Evolutionary conservation across 2,888 invertebrate species (phyloP).

Genomic region (Acronicta leporina): DNA sequence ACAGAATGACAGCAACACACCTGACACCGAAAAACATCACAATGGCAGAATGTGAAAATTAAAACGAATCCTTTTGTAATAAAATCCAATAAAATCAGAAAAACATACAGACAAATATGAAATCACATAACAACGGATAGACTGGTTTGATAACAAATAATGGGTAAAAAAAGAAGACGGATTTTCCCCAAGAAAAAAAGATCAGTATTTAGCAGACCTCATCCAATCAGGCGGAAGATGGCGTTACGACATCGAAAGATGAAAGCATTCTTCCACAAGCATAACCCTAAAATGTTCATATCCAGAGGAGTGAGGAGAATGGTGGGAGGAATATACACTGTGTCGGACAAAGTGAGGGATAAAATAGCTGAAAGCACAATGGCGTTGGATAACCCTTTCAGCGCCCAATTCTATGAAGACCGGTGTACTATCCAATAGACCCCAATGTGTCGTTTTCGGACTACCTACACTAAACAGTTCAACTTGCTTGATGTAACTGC

Average conservation of each 20-base stretch:
- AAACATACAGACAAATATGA: constrained; percentile 23
- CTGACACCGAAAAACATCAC: constrained; percentile 38
- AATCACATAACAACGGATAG: constrained; percentile 11
- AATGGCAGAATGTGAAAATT: constrained; percentile 39
- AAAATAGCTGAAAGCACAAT: constrained; percentile 75
- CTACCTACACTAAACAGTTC: constrained; percentile 10
- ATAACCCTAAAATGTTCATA: constrained; percentile 67
- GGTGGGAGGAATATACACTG: constrained; percentile 72
- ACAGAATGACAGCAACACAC: constrained; percentile 26
- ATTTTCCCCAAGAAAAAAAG: constrained; percentile 72
- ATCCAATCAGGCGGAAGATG: constrained; percentile 76
- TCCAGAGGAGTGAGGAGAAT: constrained; percentile 67
- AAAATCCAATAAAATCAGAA: constrained; percentile 12
- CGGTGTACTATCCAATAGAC: constrained; percentile 71
- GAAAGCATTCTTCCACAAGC: constrained; percentile 74
- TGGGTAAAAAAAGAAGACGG: constrained; percentile 71
- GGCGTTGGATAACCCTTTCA: constrained; percentile 75
- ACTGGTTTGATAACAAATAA: constrained; percentile 39
- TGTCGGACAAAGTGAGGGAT: constrained; percentile 75
- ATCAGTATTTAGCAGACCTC: constrained; percentile 76
- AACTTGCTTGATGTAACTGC: not conserved
- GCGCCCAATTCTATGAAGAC: constrained; percentile 77
- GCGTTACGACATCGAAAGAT: constrained; percentile 68
- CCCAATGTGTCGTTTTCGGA: constrained; percentile 13
- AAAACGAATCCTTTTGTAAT: constrained; percentile 17